Conservation (phyloP, 2,888 invertebrate genomes). For the Dasypogon diadema region DNA sequence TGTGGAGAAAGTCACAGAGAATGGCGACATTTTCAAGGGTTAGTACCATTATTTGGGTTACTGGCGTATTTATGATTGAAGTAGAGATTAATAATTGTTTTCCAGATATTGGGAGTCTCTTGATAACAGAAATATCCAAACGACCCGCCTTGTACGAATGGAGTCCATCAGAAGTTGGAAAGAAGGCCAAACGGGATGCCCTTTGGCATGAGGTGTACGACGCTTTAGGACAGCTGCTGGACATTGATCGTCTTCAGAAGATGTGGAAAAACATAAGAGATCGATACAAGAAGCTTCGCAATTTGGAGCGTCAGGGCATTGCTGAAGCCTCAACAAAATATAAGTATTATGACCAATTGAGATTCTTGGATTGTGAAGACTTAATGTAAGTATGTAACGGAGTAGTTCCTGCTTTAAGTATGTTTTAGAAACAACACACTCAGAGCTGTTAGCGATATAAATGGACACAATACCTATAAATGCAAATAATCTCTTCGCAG, state of each 20-base stretch:
- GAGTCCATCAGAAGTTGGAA: conserved; percentile 10
- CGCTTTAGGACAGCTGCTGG: conserved; percentile 51
- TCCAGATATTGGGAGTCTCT: conserved; percentile 55
- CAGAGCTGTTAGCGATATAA: too few relatives aligned
- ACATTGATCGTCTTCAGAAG: conserved; percentile 56
- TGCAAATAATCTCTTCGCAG: neutral
- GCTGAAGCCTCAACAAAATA: conserved; percentile 48
- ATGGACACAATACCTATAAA: neutral
- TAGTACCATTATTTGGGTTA: neutral
- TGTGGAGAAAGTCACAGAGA: neutral
- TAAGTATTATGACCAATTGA: conserved; percentile 56
- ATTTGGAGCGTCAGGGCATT: conserved; percentile 46
- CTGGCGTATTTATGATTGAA: neutral
- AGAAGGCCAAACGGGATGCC: conserved; percentile 44
- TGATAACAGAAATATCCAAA: conserved; percentile 56
- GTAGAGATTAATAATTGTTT: neutral
- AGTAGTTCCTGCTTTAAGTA: too few relatives aligned
- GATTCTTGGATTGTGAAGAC: conserved; percentile 51
- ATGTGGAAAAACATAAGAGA: conserved; percentile 58
- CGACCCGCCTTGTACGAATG: conserved; percentile 55
- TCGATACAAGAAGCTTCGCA: conserved; percentile 56
- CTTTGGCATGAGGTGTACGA: conserved; percentile 57
- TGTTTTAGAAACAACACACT: too few relatives aligned
- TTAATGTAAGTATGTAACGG: conserved; percentile 52
- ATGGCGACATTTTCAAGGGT: conserved; percentile 9